These are phyloP conservation scores for Malurus leucopterus DNA, from an alignment of 2,797 vertebrate species.

Conservation along the genomic window DNA sequence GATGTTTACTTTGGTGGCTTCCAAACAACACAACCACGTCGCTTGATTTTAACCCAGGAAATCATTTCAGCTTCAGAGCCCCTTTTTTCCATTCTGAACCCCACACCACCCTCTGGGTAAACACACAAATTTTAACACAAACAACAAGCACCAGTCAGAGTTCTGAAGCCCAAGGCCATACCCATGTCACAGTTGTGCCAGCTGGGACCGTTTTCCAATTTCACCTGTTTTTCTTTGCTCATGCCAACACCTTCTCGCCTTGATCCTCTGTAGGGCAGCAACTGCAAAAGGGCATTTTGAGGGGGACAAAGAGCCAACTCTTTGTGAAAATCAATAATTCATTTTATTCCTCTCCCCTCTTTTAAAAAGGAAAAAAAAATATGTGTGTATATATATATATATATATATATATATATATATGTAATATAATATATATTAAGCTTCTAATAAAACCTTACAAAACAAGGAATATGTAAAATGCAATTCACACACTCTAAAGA, in stretches of 20 bases:
- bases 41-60: background rate
- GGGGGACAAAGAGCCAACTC: background rate
- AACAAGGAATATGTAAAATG: background rate
- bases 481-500: background rate
- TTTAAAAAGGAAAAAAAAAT: background rate
- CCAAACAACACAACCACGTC: accelerated
- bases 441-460: background rate
- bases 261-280: background rate
- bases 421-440: background rate
- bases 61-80: background rate
- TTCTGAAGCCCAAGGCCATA: background rate
- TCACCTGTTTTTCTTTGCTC: background rate
- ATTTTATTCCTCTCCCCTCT: background rate
- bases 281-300: background rate
- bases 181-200: background rate
- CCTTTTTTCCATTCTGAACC: background rate
- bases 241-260: background rate
- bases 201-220: background rate
- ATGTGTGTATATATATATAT: background rate
- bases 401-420: background rate
- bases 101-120: background rate
- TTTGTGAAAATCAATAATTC: background rate
- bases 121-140: background rate
- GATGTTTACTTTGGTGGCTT: background rate
- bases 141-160: background rate